Evolutionary conservation across 2,888 invertebrate genomes (phyloP), one percentile per base, ranked within the genome.

Genomic region (Biston betularia): DNA sequence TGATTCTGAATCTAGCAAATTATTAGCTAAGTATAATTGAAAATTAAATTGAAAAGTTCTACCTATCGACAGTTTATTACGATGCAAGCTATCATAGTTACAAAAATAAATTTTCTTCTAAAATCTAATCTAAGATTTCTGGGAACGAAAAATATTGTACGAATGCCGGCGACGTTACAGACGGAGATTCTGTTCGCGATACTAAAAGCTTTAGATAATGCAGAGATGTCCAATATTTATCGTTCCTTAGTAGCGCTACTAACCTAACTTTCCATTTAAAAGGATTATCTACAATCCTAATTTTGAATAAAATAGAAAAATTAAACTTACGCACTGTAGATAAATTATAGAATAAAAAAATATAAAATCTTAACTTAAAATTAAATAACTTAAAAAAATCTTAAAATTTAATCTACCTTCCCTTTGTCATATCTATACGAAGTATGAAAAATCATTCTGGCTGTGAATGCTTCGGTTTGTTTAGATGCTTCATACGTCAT

Each of bases 281-380:
- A 82, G 88, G 89, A 88, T 88, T 87, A 70, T 74, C 77, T 66
- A 61, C 60, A 78, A 81, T 86, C 79, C 82, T 84, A 87, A 87
- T 89, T 85, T 83, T 75, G 82, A 89, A 84, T 88, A 89, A 92
- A 90, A 90, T 90, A 90, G 89, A 87, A 86, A 86, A 80, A 84
- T 81, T 89, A 89, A 92, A 90, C 88, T 90, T 90, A 89, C 82
- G 92, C 91, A 93, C 92, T 89, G 91, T 93, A 93, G 93, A 87
- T 90, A 89, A 87, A 87, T 69, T 73, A 83, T 91, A 92, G 90
- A 87, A 87, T 89, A 82, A 83, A 24, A 86, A 83, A 84, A 87
- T 85, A 79, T 85, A 79, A 82, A 87, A 88, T 86, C 79, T 82
- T 86, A 85, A 87, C 82, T 80, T 15, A 86, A 86, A 88, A 86